A percentile compares a stretch with the other conserved stretches of the same genome.
phyloP scores from a whole-genome alignment of 2,888 invertebrate species.

The Pseudeuparius sepicola region DNA sequence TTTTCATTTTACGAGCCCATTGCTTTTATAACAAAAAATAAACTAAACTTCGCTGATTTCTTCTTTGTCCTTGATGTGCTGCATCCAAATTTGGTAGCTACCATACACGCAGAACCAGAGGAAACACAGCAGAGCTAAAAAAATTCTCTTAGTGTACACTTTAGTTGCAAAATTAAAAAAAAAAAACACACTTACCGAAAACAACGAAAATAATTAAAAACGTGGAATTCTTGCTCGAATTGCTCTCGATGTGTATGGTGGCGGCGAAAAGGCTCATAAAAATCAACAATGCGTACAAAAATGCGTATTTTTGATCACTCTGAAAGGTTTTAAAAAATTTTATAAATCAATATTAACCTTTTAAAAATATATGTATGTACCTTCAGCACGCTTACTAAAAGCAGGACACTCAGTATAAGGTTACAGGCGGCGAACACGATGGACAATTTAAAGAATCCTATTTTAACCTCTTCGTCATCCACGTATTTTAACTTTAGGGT shows the following conservation, averaged over 20 bases:
- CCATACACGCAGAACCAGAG: conserved; percentile 31
- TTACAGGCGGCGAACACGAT: conserved; percentile 31
- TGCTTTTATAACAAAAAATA: no score
- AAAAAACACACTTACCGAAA: conserved; percentile 30
- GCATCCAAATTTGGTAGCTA: conserved; percentile 28
- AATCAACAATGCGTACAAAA: conserved; percentile 30
- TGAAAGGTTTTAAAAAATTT: conserved; percentile 20
- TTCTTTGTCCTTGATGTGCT: no score
- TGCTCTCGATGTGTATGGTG: conserved; percentile 31
- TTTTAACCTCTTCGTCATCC: conserved; percentile 26
- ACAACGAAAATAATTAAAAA: conserved; percentile 29
- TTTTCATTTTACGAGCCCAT: no score
- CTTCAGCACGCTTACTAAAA: conserved; percentile 30
- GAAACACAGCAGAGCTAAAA: conserved; percentile 29
- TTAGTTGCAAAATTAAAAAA: no score
- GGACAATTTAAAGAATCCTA: conserved; percentile 31
- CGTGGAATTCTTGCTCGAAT: conserved; percentile 27
- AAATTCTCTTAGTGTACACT: conserved; percentile 9
- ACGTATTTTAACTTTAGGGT: conserved; percentile 27
- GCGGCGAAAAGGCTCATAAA: conserved; percentile 31
- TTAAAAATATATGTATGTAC: conserved; percentile 19
- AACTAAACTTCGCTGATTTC: no score
- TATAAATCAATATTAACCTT: not conserved
- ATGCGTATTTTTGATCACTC: conserved; percentile 31
- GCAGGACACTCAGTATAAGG: conserved; percentile 28